phyloP scores from a whole-genome alignment of 2,113 vertebrate genomes.

The Ramphastos sulfuratus region DNA sequence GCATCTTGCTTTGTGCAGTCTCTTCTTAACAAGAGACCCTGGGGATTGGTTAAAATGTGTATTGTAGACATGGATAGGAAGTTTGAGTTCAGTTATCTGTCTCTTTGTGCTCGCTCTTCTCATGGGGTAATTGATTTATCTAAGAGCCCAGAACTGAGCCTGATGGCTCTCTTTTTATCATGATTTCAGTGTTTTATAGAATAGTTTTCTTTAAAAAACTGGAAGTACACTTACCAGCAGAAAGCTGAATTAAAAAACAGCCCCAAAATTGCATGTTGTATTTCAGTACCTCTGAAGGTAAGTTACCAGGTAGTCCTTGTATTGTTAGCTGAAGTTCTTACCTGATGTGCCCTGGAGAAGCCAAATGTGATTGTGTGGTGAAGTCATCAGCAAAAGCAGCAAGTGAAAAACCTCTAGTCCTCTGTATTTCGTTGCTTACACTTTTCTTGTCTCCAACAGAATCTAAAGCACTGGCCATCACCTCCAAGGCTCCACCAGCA shows the following conservation, averaged over 20 bases:
- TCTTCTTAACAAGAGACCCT: not conserved
- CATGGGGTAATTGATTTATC: not conserved
- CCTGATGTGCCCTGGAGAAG: not conserved
- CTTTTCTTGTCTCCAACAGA: constrained; percentile 77
- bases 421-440: not conserved
- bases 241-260: not conserved
- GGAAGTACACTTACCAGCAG: not conserved
- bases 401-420: not conserved
- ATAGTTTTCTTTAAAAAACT: not conserved
- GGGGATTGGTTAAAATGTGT: not conserved
- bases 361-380: not conserved
- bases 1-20: not conserved
- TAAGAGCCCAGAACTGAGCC: not conserved
- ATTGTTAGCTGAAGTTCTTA: not conserved
- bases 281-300: not conserved
- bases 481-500: constrained; percentile 93
- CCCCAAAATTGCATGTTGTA: not conserved
- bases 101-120: not conserved
- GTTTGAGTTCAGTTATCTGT: not conserved
- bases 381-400: not conserved
- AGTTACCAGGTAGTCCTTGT: not conserved
- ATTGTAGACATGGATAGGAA: not conserved
- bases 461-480: constrained; percentile 95
- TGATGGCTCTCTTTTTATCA: not conserved
- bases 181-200: not conserved